Base-by-base conservation (phyloP, 2,888 invertebrate genomes). In the Leucophenga maculata region DNA sequence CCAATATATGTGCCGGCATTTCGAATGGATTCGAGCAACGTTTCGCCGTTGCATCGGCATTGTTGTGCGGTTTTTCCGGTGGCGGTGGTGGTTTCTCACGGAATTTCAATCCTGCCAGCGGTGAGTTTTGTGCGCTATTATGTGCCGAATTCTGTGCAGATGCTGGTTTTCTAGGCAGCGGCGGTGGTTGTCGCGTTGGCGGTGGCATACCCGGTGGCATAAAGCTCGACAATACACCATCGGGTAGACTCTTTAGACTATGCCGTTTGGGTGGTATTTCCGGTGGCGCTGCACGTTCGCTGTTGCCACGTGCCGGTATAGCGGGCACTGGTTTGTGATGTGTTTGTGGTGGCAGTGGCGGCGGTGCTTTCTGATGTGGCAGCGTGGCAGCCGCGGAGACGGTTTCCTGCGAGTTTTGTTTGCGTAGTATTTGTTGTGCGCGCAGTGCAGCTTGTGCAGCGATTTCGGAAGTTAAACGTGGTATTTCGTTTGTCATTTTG, bases 211-310 rank as follows among this genome's bases (percentile, higher is more conserved):
- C 78, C 0, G 78, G 76, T 66, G 77, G 76, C 64, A 75, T 65
- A 76, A 83, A 75, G 0, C 62, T 46, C 9, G 69, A 18, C 8
- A 18, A 16, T 68, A 77, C 75, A 0, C 85, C 84, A 68, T 87
- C 87, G n/a, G 87, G 85, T 26, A 87, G 70, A 65, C 85, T 84
- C 68, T 88, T 89, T 0, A 89, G 75, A 46, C 86, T 88, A 55
- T 86, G 85, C 0, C 89, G 86, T 68, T 89, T 89, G 46, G 89
- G 89, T 68, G 89, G 89, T 74, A 89, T 89, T 76, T 89, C 89
- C 0, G 89, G 89, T 32, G 89, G 88, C 31, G 86, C 85, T 0
- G 84, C 76, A 8, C 88, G 85, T 59, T 86, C 87, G 46, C 82
- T 75, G 69, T 85, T 75, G 0, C 85, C 84, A 13, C 89, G 85